Conservation (phyloP, 2,113 vertebrate species). For the Microtus pennsylvanicus region DNA sequence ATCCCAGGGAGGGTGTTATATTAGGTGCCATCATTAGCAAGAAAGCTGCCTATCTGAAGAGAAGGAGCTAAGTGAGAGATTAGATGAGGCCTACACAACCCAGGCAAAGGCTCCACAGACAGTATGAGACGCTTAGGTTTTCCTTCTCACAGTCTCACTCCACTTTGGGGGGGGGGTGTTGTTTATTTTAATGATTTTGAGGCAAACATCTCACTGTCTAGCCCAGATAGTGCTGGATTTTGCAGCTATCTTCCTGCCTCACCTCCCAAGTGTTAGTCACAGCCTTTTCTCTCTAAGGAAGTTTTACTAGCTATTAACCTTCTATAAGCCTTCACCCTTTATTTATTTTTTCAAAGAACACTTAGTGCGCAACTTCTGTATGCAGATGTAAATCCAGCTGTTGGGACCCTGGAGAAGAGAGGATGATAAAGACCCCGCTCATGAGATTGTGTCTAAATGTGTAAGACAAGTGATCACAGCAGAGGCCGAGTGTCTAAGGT, state of each 20-base stretch:
- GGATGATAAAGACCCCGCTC: background rate
- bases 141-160: background rate
- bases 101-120: background rate
- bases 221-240: background rate
- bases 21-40: background rate
- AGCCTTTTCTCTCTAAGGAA: constrained; percentile 40
- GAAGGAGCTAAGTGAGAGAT: constrained; percentile 26
- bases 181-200: background rate
- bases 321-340: background rate
- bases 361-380: background rate
- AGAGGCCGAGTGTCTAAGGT: background rate
- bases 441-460: background rate
- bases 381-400: background rate
- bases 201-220: background rate
- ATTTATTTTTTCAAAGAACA: background rate
- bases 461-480: background rate
- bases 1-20: background rate
- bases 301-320: background rate
- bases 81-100: background rate
- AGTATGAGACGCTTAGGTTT: background rate
- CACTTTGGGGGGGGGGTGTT: background rate
- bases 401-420: background rate
- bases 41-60: background rate
- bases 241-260: background rate
- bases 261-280: background rate